Percentiles rank a stretch among this genome's conserved stretches.
These are phyloP conservation scores for Salvelinus namaycush DNA, from an alignment of 2,113 vertebrate species.

Conservation along the genomic window DNA sequence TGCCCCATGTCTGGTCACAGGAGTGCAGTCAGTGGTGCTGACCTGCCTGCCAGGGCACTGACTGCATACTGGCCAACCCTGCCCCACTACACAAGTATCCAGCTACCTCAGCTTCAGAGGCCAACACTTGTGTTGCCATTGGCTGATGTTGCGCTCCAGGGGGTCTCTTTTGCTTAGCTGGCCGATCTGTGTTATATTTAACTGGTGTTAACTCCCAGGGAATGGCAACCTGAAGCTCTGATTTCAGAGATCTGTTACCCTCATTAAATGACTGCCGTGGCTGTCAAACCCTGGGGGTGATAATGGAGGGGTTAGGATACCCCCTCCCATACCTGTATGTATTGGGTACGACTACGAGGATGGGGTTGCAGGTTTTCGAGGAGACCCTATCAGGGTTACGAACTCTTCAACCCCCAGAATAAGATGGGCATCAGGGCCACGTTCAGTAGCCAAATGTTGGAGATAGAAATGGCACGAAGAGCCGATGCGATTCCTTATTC, in stretches of 20 bases:
- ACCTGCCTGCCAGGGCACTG: background rate
- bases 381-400: no score
- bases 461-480: no score
- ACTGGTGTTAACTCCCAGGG: constrained; percentile 49
- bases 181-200: constrained; percentile 64
- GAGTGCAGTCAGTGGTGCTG: background rate
- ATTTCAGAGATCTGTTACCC: constrained; percentile 66
- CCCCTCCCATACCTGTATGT: no score
- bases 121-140: constrained; percentile 11
- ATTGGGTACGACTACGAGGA: no score
- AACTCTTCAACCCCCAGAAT: no score
- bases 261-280: background rate
- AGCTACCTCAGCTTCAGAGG: background rate
- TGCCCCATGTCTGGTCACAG: background rate
- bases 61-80: background rate
- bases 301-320: no score
- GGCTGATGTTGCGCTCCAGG: constrained; percentile 29
- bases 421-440: no score
- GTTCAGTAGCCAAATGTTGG: no score
- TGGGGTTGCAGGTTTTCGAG: no score
- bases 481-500: no score
- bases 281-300: background rate
- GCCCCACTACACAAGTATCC: background rate
- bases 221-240: constrained; percentile 64
- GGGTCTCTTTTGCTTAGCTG: constrained; percentile 52